Percentiles rank a stretch among this genome's conserved stretches.
These are phyloP conservation scores for Drosophila ambigua DNA, from an alignment of 1,140 invertebrate genomes.

Conservation along the genomic window DNA sequence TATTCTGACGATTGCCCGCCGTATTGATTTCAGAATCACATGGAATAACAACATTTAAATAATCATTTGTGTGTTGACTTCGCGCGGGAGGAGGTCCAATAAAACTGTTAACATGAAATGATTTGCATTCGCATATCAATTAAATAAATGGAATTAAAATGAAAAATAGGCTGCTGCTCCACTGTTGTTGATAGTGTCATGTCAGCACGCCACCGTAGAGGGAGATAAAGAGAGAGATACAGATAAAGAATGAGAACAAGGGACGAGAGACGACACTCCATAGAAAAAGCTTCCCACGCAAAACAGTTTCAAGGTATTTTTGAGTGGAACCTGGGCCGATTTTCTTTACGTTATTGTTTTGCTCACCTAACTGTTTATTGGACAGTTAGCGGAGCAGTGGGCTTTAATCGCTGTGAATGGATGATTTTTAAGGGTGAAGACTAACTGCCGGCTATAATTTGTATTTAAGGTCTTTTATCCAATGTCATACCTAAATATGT, in stretches of 20 bases:
- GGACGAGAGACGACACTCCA: background rate
- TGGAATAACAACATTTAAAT: background rate
- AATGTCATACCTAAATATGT: no score
- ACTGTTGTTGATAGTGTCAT: conserved; percentile 9
- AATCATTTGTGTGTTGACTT: conserved; percentile 14
- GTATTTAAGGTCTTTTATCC: no score
- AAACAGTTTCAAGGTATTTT: background rate
- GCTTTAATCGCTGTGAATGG: background rate
- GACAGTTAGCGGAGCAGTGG: conserved; percentile 45
- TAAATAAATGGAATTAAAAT: conserved; percentile 20
- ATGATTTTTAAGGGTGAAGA: no score
- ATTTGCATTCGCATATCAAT: conserved; percentile 52
- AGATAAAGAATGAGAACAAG: conserved; percentile 3
- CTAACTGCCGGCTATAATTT: no score
- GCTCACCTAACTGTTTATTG: conserved; percentile 31
- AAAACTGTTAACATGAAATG: conserved; percentile 46
- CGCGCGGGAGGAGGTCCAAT: background rate
- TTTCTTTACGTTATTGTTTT: conserved; percentile 19
- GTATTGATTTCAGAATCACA: conserved; percentile 10
- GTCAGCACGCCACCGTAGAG: no score
- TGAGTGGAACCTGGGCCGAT: background rate
- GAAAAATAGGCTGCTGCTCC: conserved; percentile 25
- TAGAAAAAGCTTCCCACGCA: conserved; percentile 24
- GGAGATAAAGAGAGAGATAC: background rate
- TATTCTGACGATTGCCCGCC: conserved; percentile 26